These are phyloP conservation scores for Lepilemur ruficaudatus DNA, from an alignment of 2,797 vertebrate species.

Conservation along the genomic window DNA sequence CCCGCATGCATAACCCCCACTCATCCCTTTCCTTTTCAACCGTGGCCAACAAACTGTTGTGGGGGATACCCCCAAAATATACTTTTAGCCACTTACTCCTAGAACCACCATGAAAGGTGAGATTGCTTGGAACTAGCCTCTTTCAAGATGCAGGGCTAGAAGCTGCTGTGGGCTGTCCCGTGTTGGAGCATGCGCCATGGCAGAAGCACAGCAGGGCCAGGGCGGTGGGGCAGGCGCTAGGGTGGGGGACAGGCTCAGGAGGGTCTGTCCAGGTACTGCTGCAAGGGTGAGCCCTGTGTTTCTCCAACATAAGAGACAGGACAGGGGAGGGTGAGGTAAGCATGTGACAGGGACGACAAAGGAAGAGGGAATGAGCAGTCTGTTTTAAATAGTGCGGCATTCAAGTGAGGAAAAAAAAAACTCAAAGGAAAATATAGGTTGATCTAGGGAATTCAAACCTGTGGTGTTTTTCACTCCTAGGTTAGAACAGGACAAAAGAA, in stretches of 20 bases:
- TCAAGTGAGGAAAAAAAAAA: background rate
- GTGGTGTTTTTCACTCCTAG: conserved; percentile 46
- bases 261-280: fast-evolving
- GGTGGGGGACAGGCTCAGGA: background rate
- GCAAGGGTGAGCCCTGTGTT: background rate
- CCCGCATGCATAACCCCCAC: background rate
- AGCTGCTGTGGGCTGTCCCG: conserved; percentile 51
- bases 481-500: background rate
- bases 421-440: background rate
- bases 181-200: conserved; percentile 67
- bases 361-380: conserved; percentile 33
- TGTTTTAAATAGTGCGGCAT: conserved; percentile 45
- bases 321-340: background rate
- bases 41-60: conserved; percentile 13
- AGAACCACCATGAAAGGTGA: background rate
- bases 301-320: background rate
- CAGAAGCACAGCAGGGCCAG: background rate
- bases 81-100: conserved; percentile 54
- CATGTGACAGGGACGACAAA: background rate
- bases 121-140: conserved; percentile 42
- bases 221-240: background rate
- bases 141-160: background rate
- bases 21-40: background rate
- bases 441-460: background rate
- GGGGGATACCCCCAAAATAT: conserved; percentile 50